Percentiles rank a stretch among this genome's conserved stretches.
Evolutionary conservation across 2,113 vertebrate species (phyloP).

Genomic region (Triplophysa tibetana): DNA sequence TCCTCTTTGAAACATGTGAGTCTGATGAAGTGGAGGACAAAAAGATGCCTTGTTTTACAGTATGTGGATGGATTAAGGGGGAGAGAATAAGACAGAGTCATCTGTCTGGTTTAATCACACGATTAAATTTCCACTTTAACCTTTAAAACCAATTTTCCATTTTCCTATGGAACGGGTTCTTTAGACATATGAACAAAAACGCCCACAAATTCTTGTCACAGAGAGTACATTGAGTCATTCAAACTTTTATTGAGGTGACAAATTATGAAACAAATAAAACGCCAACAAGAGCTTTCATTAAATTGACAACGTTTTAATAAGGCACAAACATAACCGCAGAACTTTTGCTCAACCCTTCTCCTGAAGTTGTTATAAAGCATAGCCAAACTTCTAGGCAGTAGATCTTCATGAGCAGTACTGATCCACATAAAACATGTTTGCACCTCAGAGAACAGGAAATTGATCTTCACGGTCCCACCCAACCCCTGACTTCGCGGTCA

Average conservation of each 20-base stretch:
- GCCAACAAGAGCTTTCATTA: not conserved
- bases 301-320: not conserved
- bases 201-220: not conserved
- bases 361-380: too few relatives aligned
- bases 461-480: not conserved
- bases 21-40: conserved; percentile 74
- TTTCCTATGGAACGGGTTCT: conserved; percentile 1
- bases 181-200: conserved; percentile 1
- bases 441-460: conserved; percentile 13
- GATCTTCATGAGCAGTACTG: not conserved
- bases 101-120: conserved; percentile 32
- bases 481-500: conserved; percentile 49
- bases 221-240: conserved; percentile 3
- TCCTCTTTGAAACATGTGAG: conserved; percentile 70
- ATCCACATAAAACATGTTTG: not conserved
- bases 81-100: conserved; percentile 33
- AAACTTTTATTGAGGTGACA: conserved; percentile 12
- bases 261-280: not conserved
- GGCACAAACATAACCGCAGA: not conserved
- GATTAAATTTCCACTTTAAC: conserved; percentile 51
- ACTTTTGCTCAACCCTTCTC: not conserved
- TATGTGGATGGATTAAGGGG: conserved; percentile 58
- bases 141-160: conserved; percentile 41
- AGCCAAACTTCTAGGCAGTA: too few relatives aligned
- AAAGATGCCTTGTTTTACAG: conserved; percentile 71